phyloP scores from a whole-genome alignment of 2,888 invertebrate species.

The Matsumyia berberina region DNA sequence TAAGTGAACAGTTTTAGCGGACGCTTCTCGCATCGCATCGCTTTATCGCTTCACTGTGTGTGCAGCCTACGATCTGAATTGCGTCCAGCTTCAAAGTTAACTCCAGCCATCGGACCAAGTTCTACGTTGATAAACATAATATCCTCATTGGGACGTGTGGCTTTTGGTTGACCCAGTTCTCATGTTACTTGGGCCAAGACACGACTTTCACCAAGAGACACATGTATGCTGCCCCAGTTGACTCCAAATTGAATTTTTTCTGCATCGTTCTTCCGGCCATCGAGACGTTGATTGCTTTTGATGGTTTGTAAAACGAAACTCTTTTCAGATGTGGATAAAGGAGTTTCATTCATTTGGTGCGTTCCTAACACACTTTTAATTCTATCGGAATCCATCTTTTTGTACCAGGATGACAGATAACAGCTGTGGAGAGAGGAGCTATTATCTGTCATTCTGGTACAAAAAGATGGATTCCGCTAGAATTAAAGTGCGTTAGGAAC shows the following conservation, averaged over 20 bases:
- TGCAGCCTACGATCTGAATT: too few species aligned
- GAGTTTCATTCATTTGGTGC: slow-evolving; percentile 88
- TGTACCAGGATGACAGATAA: too few species aligned
- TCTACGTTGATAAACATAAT: slow-evolving; percentile 94
- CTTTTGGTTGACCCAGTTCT: slow-evolving; percentile 93
- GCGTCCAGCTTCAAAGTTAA: slow-evolving; percentile 92
- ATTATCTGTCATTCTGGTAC: too few species aligned
- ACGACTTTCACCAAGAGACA: slow-evolving; percentile 92
- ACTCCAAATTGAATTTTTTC: slow-evolving; percentile 90
- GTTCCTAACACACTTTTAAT: too few species aligned
- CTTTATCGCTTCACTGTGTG: too few species aligned
- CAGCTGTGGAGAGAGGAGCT: too few species aligned
- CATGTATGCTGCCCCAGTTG: slow-evolving; percentile 93
- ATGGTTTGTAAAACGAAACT: slow-evolving; percentile 88
- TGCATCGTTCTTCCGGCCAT: slow-evolving; percentile 89
- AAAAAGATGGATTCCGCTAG: too few species aligned
- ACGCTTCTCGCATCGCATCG: too few species aligned
- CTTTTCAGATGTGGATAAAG: slow-evolving; percentile 89
- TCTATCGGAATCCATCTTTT: too few species aligned
- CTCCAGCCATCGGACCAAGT: slow-evolving; percentile 93
- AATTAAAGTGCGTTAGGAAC: too few species aligned
- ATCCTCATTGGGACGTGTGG: slow-evolving; percentile 95
- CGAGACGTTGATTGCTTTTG: slow-evolving; percentile 90
- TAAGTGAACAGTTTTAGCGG: too few species aligned
- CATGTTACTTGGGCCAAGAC: slow-evolving; percentile 95